These are phyloP conservation scores for Tragulus kanchil DNA, from an alignment of 2,113 vertebrate species.

Conservation along the genomic window DNA sequence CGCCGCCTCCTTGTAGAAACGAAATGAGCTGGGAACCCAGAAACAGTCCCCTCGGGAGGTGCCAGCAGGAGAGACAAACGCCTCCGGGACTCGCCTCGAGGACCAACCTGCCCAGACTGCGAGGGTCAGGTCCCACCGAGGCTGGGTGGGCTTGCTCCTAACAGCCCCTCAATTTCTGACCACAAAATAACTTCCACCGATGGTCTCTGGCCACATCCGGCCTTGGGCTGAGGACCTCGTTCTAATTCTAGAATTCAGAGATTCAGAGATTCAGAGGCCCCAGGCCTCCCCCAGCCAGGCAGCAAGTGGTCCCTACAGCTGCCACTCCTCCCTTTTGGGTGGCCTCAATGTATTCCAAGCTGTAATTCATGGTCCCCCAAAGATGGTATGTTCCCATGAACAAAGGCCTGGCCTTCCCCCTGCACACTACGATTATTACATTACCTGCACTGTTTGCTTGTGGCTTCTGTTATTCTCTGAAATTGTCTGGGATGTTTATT, in stretches of 20 bases:
- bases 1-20: not conserved
- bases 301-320: not conserved
- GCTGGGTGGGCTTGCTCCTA: too few species aligned
- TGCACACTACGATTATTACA: too few species aligned
- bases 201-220: too few species aligned
- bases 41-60: not conserved
- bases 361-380: not conserved
- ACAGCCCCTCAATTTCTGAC: not conserved
- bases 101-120: not conserved
- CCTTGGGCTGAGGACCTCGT: not conserved
- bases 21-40: not conserved
- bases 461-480: not conserved
- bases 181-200: fast-evolving
- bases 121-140: too few species aligned
- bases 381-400: not conserved
- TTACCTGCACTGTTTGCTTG: not conserved
- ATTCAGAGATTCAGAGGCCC: not conserved
- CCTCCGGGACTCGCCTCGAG: not conserved
- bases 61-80: not conserved
- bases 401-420: not conserved
- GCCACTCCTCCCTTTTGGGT: not conserved
- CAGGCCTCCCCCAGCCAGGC: not conserved
- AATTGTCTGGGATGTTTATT: not conserved
- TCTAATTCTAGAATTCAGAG: not conserved
- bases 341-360: not conserved